Percentiles rank a stretch among this genome's conserved stretches.
Conservation (phyloP, 1,140 invertebrate genomes). For the Fopius arisanus region DNA sequence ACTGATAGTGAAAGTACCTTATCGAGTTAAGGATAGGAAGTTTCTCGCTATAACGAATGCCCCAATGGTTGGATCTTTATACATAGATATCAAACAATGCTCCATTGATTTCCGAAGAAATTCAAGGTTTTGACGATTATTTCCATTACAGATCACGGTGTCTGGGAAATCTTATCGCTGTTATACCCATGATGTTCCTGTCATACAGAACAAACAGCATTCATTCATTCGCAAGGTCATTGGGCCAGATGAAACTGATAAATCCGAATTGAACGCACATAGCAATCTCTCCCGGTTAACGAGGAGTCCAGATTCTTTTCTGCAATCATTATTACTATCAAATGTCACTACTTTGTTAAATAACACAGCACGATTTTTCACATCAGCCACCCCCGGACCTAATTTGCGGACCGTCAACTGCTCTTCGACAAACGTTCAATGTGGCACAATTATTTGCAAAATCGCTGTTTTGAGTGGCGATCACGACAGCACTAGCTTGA, state of each 20-base stretch:
- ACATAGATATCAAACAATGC: too few relatives aligned
- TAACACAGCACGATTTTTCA: background rate
- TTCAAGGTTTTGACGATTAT: background rate
- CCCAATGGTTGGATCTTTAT: constrained; percentile 34
- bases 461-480: constrained; percentile 36
- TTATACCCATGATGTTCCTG: background rate
- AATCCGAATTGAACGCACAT: background rate
- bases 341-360: background rate
- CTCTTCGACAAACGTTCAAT: constrained; percentile 34
- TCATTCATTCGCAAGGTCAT: background rate
- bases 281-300: background rate
- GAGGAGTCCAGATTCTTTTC: background rate
- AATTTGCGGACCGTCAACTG: constrained; percentile 39
- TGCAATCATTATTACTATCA: background rate
- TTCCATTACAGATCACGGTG: background rate
- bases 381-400: constrained; percentile 11
- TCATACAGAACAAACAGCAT: background rate
- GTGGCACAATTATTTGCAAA: constrained; percentile 37
- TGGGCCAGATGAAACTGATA: background rate
- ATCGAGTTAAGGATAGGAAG: constrained; percentile 12
- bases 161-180: background rate
- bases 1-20: constrained; percentile 40
- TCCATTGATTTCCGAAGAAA: too few relatives aligned
- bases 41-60: constrained; percentile 33
- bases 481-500: constrained; percentile 41